Base-by-base conservation (phyloP, 2,113 vertebrate genomes). In the Chloroceryle aenea region DNA sequence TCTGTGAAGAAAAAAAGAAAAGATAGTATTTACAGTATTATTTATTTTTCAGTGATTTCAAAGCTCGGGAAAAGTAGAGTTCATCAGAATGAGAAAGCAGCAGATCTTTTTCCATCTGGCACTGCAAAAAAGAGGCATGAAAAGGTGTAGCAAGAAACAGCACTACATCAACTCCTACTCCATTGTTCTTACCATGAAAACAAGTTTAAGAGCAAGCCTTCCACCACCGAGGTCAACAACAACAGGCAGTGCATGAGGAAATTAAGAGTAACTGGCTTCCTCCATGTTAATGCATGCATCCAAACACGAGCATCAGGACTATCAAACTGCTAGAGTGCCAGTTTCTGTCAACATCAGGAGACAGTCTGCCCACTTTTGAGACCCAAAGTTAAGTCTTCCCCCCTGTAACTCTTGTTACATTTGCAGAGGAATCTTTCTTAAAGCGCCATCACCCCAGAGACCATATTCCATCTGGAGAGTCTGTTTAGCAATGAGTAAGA, bases 1-100 rank as follows among this genome's bases (percentile, higher is more conserved):
- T 99, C 99, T 99, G 97, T 14, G 47, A 95, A 76, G 59, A 93
- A 79, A 47, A 89, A 87, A 86, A 36, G 30, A 87, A 73, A 91
- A 10, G 4, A 71, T 10, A 32, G 18, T 38, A 78, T 87, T 94
- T 83, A 83, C 19, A 78, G 32, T n/a, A 36, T 27, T 68, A 69
- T 12, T 78, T 19, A n/a, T 76, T 76, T 79, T 81, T 63, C 67
- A 59, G 43, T 13, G 27, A 59, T 10, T 20, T 38, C 40, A 78
- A 72, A 61, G 88, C 16, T 88, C 48, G 77, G 56, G 47, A 68
- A 53, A 66, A 73, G 32, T 5, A 30, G 34, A 30, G 34, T 18
- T 45, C 14, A 36, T 43, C 32, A 69, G 12, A 74, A 61, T 18
- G 22, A 92, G 72, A 87, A 93, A 80, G 30, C 3, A 58, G 40